Evolutionary conservation across 2,888 invertebrate species (phyloP).

Genomic region (Imbricaverruca yamaguchii): DNA sequence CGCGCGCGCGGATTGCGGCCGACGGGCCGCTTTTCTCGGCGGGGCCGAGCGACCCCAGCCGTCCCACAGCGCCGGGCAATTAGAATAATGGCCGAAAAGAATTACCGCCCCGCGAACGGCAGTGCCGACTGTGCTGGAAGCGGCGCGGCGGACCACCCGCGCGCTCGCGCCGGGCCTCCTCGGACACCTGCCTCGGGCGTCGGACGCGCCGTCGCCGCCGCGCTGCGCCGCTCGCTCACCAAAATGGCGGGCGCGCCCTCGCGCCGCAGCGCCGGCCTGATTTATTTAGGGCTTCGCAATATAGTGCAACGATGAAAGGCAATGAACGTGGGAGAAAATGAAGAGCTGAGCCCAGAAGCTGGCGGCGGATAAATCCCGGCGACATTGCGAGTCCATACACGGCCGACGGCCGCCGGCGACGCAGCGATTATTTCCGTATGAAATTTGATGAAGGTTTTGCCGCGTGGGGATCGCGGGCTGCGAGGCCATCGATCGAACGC

Average conservation of each 20-base stretch:
- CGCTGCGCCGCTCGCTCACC: too few relatives aligned
- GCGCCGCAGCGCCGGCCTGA: not conserved
- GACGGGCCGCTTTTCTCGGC: not conserved
- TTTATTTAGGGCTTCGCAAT: constrained; percentile 12
- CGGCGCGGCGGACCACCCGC: not conserved
- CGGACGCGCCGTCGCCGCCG: too few relatives aligned
- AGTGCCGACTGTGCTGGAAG: not conserved
- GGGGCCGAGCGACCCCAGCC: not conserved
- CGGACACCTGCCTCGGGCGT: not conserved
- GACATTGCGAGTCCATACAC: not conserved
- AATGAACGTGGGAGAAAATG: not conserved
- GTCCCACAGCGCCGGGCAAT: not conserved
- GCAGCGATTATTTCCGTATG: not conserved
- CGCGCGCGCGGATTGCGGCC: not conserved
- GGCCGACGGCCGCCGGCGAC: not conserved
- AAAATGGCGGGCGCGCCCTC: not conserved
- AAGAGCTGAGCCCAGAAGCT: not conserved
- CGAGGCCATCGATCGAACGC: too few relatives aligned
- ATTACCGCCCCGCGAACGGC: not conserved
- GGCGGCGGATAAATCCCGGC: not conserved
- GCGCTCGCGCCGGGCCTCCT: not conserved
- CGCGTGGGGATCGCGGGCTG: not conserved
- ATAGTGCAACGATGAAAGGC: constrained; percentile 6
- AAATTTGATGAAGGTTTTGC: not conserved
- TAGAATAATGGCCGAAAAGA: constrained; percentile 16